Conservation (phyloP, 2,888 invertebrate genomes). For the Sisyra nigra region DNA sequence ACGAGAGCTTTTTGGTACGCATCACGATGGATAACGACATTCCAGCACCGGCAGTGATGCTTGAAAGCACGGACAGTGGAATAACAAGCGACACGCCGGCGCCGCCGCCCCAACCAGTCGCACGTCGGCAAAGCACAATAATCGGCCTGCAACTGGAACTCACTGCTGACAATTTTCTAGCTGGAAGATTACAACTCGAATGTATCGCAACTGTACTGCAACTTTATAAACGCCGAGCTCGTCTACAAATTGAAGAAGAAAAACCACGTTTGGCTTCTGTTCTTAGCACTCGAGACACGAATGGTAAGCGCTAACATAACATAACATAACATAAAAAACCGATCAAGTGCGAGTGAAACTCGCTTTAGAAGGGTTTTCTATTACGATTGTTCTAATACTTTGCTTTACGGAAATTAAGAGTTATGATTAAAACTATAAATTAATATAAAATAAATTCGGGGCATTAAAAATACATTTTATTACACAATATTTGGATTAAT, state of each 20-base stretch:
- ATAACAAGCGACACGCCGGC: slow-evolving; percentile 8
- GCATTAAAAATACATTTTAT: too few relatives aligned
- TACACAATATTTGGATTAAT: too few relatives aligned
- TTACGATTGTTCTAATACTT: too few relatives aligned
- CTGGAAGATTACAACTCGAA: slow-evolving; percentile 44
- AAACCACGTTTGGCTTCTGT: slow-evolving; percentile 60
- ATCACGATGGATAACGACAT: slow-evolving; percentile 10
- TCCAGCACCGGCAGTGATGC: neutral
- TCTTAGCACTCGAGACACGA: slow-evolving; percentile 43
- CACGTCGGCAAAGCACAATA: slow-evolving; percentile 18
- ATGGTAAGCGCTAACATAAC: slow-evolving; percentile 5
- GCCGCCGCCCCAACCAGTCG: slow-evolving; percentile 14
- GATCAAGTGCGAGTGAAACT: too few relatives aligned
- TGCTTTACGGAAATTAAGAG: too few relatives aligned
- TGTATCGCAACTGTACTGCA: slow-evolving; percentile 53
- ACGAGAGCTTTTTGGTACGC: slow-evolving; percentile 17
- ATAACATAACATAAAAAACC: too few relatives aligned
- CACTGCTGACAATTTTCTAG: slow-evolving; percentile 42
- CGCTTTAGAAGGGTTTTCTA: too few relatives aligned
- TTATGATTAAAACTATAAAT: too few relatives aligned
- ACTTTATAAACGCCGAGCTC: slow-evolving; percentile 44
- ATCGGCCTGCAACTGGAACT: slow-evolving; percentile 40
- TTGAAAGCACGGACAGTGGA: neutral
- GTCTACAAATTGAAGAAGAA: slow-evolving; percentile 52
- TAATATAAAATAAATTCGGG: too few relatives aligned